A percentile compares a stretch with the other conserved stretches of the same genome.
Conservation (phyloP, 2,797 vertebrate genomes). For the Peromyscus attwateri region DNA sequence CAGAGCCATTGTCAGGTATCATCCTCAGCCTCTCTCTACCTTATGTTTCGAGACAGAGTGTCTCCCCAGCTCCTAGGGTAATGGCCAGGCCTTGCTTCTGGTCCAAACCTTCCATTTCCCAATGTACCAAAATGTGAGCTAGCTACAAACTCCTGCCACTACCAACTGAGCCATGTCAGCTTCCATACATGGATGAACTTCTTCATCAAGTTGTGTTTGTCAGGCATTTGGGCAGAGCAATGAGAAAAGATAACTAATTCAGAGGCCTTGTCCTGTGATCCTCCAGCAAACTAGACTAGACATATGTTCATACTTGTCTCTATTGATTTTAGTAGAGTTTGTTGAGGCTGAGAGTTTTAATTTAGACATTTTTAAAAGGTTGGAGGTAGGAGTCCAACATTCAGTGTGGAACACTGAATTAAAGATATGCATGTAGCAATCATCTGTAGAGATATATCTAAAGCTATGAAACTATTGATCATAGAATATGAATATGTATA, state of each 20-base stretch:
- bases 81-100: not conserved
- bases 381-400: not conserved
- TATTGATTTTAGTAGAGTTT: not conserved
- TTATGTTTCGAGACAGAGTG: not conserved
- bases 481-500: not conserved
- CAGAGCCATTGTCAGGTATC: not conserved
- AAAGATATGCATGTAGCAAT: not conserved
- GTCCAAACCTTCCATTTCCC: not conserved
- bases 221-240: not conserved
- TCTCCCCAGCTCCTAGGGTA: not conserved
- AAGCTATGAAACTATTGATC: not conserved
- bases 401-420: not conserved
- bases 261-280: not conserved
- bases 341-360: not conserved
- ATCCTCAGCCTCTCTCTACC: not conserved
- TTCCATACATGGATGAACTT: not conserved
- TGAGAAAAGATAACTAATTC: not conserved
- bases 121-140: not conserved
- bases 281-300: not conserved
- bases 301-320: not conserved
- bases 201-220: not conserved
- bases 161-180: not conserved
- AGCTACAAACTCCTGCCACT: not conserved
- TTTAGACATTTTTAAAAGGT: not conserved
- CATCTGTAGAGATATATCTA: not conserved